Percentiles rank a stretch among this genome's conserved stretches.
These are phyloP conservation scores for Phyto melanocephala DNA, from an alignment of 2,888 invertebrate species.

Conservation along the genomic window DNA sequence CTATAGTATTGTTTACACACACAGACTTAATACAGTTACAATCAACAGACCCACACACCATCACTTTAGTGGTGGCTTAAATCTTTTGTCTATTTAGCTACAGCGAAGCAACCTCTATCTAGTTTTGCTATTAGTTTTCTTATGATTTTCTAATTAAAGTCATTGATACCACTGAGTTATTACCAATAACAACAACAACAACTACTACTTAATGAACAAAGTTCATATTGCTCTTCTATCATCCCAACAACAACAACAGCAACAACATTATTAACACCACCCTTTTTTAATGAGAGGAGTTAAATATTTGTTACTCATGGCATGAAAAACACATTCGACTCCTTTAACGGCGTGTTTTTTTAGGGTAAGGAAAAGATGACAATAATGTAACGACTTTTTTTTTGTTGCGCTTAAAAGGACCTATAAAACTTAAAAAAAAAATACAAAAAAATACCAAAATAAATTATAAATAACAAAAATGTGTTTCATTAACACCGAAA, in stretches of 20 bases:
- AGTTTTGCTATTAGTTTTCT: slow-evolving; percentile 53
- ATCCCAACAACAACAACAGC: no score
- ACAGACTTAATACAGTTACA: neutral
- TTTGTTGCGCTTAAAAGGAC: no score
- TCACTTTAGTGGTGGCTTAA: neutral
- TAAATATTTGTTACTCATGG: neutral
- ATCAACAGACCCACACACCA: neutral
- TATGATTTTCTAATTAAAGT: slow-evolving; percentile 59
- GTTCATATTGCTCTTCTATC: neutral
- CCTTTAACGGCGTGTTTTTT: neutral
- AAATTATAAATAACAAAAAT: no score
- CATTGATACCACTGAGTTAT: slow-evolving; percentile 25
- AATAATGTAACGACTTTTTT: no score
- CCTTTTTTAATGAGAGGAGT: slow-evolving; percentile 1
- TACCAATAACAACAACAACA: neutral
- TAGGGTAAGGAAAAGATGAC: no score
- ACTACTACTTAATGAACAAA: neutral
- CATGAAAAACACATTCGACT: slow-evolving; percentile 13
- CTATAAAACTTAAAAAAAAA: no score
- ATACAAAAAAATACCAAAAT: no score
- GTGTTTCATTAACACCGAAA: no score
- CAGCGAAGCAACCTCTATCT: slow-evolving; percentile 4
- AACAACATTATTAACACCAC: no score
- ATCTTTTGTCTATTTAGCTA: slow-evolving; percentile 14
- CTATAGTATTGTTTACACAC: neutral